Evolutionary conservation across 2,113 vertebrate genomes (phyloP).

Genomic region (Procavia capensis): DNA sequence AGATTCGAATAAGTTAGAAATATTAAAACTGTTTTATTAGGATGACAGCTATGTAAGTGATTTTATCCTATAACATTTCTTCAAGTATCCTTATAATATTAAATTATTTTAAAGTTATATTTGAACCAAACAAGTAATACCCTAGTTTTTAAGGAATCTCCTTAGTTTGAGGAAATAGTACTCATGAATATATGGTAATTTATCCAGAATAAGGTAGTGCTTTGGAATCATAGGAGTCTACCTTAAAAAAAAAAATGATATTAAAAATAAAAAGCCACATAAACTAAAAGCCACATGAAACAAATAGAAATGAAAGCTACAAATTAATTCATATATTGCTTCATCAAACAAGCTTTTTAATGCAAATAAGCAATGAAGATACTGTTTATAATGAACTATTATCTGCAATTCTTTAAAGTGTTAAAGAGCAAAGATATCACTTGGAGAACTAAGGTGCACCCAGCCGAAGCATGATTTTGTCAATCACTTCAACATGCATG

Average conservation of each 20-base stretch:
- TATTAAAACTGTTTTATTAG: conserved; percentile 2
- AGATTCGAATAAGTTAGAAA: conserved; percentile 14
- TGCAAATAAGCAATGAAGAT: conserved; percentile 25
- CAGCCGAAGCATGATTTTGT: too few species aligned
- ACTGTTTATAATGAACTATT: conserved; percentile 11
- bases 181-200: not conserved
- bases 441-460: too few species aligned
- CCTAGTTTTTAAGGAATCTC: not conserved
- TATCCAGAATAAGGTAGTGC: not conserved
- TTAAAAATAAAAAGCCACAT: conserved; percentile 21
- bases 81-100: not conserved
- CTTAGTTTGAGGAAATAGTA: not conserved
- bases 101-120: not conserved
- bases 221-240: conserved; percentile 29
- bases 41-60: not conserved
- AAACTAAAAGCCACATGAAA: conserved; percentile 17
- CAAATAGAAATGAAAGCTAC: conserved; percentile 26
- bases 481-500: too few species aligned
- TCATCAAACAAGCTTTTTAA: conserved; percentile 13
- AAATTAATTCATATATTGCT: conserved; percentile 24
- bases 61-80: conserved; percentile 10
- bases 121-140: conserved; percentile 2
- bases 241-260: not conserved
- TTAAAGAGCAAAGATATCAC: too few species aligned
- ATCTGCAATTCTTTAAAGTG: not conserved